Conservation (phyloP, 1,140 invertebrate species). For the Sarcophaga peregrina region DNA sequence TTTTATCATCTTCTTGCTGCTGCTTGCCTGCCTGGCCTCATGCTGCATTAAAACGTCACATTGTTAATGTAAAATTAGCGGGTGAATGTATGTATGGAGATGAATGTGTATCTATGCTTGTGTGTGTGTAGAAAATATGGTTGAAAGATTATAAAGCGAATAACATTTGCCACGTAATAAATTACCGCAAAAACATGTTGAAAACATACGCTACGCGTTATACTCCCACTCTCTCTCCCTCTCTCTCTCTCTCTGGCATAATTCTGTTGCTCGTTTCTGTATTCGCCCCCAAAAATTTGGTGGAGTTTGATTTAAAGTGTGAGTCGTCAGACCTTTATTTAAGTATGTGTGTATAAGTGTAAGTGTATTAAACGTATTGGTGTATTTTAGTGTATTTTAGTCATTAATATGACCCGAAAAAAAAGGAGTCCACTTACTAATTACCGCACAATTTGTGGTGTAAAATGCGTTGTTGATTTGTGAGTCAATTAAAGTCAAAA, state of each 20-base stretch:
- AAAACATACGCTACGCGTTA: constrained; percentile 12
- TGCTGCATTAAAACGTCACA: not conserved
- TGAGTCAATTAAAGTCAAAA: constrained; percentile 64
- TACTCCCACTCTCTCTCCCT: too few species aligned
- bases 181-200: constrained; percentile 37
- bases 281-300: too few species aligned
- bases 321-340: not conserved
- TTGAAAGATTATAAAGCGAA: constrained; percentile 7
- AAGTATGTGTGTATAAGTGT: not conserved
- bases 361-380: not conserved
- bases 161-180: constrained; percentile 38
- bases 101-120: not conserved
- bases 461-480: constrained; percentile 65
- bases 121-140: not conserved
- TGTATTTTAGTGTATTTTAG: constrained; percentile 12
- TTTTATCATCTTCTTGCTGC: too few species aligned
- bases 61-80: not conserved
- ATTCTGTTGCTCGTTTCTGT: not conserved
- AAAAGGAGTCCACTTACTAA: constrained; percentile 46
- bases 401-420: constrained; percentile 22
- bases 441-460: constrained; percentile 59
- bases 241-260: not conserved
- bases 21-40: too few species aligned
- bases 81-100: not conserved
- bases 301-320: constrained; percentile 31